phyloP scores from a whole-genome alignment of 2,113 vertebrate species.

The Sarotherodon lohbergeri region DNA sequence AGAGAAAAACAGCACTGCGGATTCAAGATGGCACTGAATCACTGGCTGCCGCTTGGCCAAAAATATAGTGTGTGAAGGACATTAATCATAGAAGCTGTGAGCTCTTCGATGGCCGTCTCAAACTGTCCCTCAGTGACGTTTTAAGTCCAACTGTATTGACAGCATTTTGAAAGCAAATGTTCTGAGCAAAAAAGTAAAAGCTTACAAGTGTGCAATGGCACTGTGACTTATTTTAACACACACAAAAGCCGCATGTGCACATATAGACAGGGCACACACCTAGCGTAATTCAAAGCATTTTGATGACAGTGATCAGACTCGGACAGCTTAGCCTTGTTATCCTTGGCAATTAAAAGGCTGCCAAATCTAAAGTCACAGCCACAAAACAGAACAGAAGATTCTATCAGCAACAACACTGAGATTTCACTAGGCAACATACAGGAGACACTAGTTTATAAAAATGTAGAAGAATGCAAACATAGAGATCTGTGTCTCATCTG shows the following conservation, averaged over 20 bases:
- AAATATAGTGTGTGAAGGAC: neutral
- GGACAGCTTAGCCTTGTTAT: neutral
- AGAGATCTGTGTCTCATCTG: neutral
- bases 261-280: neutral
- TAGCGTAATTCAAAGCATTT: neutral
- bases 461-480: neutral
- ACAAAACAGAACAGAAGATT: neutral
- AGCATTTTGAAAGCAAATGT: neutral
- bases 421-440: neutral
- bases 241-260: neutral
- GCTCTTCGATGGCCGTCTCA: neutral
- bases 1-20: neutral
- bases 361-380: neutral
- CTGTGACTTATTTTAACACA: neutral
- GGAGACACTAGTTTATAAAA: neutral
- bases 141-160: neutral
- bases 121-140: neutral
- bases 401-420: neutral
- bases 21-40: constrained; percentile 8
- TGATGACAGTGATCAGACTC: neutral
- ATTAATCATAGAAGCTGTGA: neutral
- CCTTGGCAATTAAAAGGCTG: neutral
- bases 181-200: neutral
- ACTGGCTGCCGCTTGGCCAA: neutral
- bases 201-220: neutral